A percentile compares a stretch with the other conserved stretches of the same genome.
Evolutionary conservation across 2,797 vertebrate genomes (phyloP).

Genomic region (Pseudochirops cupreus): DNA sequence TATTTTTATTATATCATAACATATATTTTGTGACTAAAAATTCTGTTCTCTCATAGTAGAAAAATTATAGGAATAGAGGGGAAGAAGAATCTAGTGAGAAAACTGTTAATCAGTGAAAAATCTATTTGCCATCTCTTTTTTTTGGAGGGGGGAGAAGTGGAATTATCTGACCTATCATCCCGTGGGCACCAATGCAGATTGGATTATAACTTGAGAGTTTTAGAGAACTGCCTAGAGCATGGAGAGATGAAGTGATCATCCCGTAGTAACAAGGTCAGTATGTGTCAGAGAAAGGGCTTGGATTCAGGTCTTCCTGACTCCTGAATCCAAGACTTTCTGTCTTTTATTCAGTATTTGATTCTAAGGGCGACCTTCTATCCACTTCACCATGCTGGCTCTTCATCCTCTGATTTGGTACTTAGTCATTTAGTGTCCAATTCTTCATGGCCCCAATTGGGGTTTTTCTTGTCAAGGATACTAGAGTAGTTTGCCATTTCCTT

Average conservation of each 20-base stretch:
- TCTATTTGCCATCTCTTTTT: not conserved
- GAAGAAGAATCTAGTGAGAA: not conserved
- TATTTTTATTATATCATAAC: not conserved
- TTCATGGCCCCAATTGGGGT: not conserved
- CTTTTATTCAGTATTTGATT: not conserved
- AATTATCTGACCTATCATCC: not conserved
- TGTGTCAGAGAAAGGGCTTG: not conserved
- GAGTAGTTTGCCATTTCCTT: not conserved
- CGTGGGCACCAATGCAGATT: not conserved
- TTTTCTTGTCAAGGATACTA: not conserved
- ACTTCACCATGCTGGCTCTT: not conserved
- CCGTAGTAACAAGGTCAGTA: not conserved
- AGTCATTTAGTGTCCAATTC: not conserved
- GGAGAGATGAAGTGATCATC: not conserved
- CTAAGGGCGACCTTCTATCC: not conserved
- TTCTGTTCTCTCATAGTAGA: not conserved
- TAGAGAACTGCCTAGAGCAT: not conserved
- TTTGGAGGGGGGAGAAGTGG: not conserved
- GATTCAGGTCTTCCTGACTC: not conserved
- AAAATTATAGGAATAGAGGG: not conserved
- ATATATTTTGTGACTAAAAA: not conserved
- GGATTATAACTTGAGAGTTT: not conserved
- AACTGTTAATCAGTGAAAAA: not conserved
- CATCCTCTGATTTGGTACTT: not conserved
- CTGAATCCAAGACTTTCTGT: not conserved